Percentiles rank a stretch among this genome's conserved stretches.
Conservation (phyloP, 2,888 invertebrate genomes). For the Rapana venosa region DNA sequence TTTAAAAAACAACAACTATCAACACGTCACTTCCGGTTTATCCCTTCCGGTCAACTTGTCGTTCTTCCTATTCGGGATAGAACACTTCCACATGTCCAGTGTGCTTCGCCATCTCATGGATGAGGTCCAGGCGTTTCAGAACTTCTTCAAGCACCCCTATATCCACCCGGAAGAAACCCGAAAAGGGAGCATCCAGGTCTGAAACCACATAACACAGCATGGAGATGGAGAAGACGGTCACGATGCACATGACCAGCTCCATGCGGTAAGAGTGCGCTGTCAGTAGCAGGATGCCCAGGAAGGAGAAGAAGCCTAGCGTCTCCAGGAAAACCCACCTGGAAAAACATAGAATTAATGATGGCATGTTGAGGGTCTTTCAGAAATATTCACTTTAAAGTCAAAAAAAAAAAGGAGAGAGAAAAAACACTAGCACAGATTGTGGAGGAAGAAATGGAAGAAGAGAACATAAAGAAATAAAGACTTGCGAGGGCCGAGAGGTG, state of each 20-base stretch:
- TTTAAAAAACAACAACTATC: not conserved
- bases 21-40: not conserved
- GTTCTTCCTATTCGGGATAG: slow-evolving; percentile 45
- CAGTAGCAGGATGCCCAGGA: slow-evolving; percentile 68
- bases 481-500: not conserved
- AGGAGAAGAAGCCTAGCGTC: slow-evolving; percentile 69
- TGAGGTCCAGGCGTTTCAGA: slow-evolving; percentile 55
- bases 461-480: no score
- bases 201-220: slow-evolving; percentile 69
- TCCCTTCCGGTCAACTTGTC: not conserved
- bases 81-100: slow-evolving; percentile 48
- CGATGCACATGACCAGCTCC: slow-evolving; percentile 70
- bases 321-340: slow-evolving; percentile 71
- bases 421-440: not conserved
- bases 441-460: not conserved
- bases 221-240: slow-evolving; percentile 72
- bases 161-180: slow-evolving; percentile 71
- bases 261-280: slow-evolving; percentile 64
- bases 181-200: slow-evolving; percentile 67
- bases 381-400: not conserved
- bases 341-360: slow-evolving; percentile 24
- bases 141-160: slow-evolving; percentile 63
- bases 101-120: slow-evolving; percentile 55
- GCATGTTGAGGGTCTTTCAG: not conserved
- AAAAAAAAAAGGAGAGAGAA: not conserved